Percentiles rank a stretch among this genome's conserved stretches.
Evolutionary conservation across 2,113 vertebrate species (phyloP).

Genomic region (Dromiciops gliroides): DNA sequence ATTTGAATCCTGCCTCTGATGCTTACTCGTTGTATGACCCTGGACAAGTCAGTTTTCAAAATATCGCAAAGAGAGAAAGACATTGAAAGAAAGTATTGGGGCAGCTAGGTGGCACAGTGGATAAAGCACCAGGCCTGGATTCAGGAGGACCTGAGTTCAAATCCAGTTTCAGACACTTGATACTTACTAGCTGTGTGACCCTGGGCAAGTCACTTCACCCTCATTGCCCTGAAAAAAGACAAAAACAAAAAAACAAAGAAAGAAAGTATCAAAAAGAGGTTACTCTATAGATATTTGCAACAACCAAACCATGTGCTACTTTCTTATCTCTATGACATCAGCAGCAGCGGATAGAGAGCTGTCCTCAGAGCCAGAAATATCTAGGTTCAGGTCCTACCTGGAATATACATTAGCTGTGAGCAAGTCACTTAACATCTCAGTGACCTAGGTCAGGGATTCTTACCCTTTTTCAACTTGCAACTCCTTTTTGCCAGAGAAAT

Average conservation of each 20-base stretch:
- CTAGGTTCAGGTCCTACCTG: not conserved
- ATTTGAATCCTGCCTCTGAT: not conserved
- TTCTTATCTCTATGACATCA: not conserved
- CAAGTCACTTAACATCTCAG: not conserved
- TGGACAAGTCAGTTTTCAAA: not conserved
- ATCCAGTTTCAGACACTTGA: no score
- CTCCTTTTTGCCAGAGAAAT: no score
- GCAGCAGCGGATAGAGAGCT: not conserved
- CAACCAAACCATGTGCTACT: not conserved
- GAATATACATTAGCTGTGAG: not conserved
- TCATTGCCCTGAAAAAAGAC: no score
- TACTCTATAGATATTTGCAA: not conserved
- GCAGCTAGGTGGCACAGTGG: no score
- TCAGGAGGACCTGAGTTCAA: no score
- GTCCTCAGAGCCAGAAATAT: not conserved
- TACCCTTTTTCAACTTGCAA: no score
- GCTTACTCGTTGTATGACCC: not conserved
- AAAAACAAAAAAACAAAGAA: not conserved
- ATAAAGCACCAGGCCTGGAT: no score
- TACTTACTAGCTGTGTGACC: no score
- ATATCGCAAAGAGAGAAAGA: not conserved
- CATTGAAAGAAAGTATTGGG: not conserved
- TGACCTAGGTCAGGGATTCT: no score
- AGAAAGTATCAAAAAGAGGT: not conserved
- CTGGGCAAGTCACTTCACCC: no score